Conservation (phyloP, 2,888 invertebrate genomes). For the Habroteleia sp. region DNA sequence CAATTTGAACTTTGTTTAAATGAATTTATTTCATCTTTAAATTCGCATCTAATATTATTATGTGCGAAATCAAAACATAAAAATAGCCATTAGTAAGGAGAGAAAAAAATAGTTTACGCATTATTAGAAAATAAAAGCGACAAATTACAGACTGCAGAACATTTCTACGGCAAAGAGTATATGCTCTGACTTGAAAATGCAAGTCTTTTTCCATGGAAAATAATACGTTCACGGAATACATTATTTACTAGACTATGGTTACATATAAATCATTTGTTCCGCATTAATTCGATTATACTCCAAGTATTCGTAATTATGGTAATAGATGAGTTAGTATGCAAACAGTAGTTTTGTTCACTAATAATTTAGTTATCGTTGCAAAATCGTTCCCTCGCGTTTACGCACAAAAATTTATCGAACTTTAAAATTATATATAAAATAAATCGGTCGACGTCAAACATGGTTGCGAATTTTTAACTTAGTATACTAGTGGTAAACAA, state of each 20-base stretch:
- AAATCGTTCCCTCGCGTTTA: constrained; percentile 4
- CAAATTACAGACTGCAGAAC: no score
- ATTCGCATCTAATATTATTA: no score
- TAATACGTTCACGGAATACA: constrained; percentile 33
- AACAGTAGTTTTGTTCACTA: constrained; percentile 28
- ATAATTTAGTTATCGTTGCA: constrained; percentile 22
- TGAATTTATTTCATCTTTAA: no score
- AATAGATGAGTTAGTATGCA: constrained; percentile 31
- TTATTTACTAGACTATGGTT: constrained; percentile 27
- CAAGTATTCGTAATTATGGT: constrained; percentile 35
- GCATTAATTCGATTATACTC: constrained; percentile 40
- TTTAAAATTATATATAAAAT: constrained; percentile 6
- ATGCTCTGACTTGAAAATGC: constrained; percentile 7
- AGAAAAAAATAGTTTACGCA: no score
- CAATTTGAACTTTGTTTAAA: no score
- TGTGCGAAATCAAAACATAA: no score
- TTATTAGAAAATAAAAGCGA: neutral
- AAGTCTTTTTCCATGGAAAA: constrained; percentile 19
- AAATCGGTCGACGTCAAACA: no score
- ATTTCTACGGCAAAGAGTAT: no score
- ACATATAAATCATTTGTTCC: constrained; percentile 43
- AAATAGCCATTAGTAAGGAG: no score
- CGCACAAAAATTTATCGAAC: constrained; percentile 1
- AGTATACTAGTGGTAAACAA: no score
- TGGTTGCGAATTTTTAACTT: no score